Percentiles rank a stretch among this genome's conserved stretches.
Evolutionary conservation across 2,888 invertebrate species (phyloP).

Genomic region (Chromoteleia sp.): DNA sequence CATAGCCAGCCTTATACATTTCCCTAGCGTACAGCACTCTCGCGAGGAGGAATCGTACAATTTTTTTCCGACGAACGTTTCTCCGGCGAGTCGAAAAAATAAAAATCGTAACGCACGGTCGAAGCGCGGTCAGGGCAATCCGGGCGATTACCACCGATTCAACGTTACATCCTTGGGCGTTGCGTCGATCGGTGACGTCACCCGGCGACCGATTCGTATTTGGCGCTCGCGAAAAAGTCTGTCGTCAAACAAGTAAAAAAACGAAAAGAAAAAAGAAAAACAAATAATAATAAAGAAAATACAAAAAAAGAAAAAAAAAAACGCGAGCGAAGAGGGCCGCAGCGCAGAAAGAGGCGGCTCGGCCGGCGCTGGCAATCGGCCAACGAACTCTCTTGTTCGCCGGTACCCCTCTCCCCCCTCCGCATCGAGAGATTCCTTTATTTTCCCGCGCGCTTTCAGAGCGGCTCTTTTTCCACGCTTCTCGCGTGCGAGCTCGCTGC

Average conservation of each 20-base stretch:
- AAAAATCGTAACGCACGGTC: too few species aligned
- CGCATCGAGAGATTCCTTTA: constrained; percentile 63
- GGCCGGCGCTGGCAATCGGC: constrained; percentile 77
- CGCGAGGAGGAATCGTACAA: too few species aligned
- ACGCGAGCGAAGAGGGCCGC: constrained; percentile 38
- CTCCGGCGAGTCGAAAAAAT: too few species aligned
- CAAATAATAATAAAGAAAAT: too few species aligned
- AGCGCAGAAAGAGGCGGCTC: constrained; percentile 61
- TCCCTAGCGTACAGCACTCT: too few species aligned
- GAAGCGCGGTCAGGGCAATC: background rate
- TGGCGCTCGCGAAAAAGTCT: constrained; percentile 54
- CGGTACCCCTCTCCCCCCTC: too few species aligned
- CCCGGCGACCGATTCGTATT: constrained; percentile 31
- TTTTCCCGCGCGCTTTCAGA: constrained; percentile 52
- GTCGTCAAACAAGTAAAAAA: too few species aligned
- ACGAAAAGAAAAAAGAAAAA: too few species aligned
- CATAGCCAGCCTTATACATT: too few species aligned
- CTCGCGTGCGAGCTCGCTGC: background rate
- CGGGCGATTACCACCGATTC: constrained; percentile 10
- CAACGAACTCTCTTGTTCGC: constrained; percentile 77
- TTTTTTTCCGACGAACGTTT: too few species aligned
- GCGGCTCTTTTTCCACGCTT: constrained; percentile 44
- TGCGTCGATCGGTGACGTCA: constrained; percentile 37
- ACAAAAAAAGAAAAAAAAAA: too few species aligned
- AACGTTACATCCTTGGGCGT: constrained; percentile 11